Evolutionary conservation across 2,113 vertebrate species (phyloP), one percentile per base, ranked within the genome.

Genomic region (Xiphias gladius): DNA sequence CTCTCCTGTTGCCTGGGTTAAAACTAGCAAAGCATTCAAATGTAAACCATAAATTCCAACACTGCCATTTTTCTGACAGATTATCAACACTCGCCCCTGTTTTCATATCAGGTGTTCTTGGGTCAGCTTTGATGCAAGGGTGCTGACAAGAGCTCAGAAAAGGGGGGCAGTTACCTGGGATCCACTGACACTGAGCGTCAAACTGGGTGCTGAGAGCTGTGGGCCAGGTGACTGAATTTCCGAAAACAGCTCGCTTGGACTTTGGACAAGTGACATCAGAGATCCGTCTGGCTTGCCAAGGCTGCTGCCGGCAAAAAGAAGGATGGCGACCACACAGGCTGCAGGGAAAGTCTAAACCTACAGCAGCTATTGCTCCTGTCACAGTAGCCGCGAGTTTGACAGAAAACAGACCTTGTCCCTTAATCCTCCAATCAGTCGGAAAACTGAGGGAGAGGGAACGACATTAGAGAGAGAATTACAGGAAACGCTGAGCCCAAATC

Each of bases 121-220:
- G 65, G 88, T 86, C 35, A 77, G 58, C 61, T 89, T 75, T 89
- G 76, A 79, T 39, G 58, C 26, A 13, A 65, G 26, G 26, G 84
- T 76, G 86, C 72, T 92, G 93, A 92, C 89, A 89, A 65, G 82
- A 43, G 65, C 63, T 83, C 81, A 87, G 84, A 92, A 91, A 89
- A 86, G 66, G 55, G 39, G 63, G 52, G 46, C 5, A 46, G 73
- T 88, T 88, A 90, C 88, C 84, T 91, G 87, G 54, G 86, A 84
- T 90, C 86, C 72, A 82, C 88, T 92, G 91, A 93, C 86, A 89
- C 35, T 71, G 76, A 71, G 76, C 82, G 88, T 92, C 76, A 90
- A 85, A 89, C 81, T 69, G 76, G 87, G 88, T 90, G 91, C 72
- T 90, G 90, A 92, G 90, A 84, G 86, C 79, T 74, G 24, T 13